Percentiles rank a stretch among this genome's conserved stretches.
phyloP scores from a whole-genome alignment of 2,113 vertebrate species.

The Alligator mississippiensis region DNA sequence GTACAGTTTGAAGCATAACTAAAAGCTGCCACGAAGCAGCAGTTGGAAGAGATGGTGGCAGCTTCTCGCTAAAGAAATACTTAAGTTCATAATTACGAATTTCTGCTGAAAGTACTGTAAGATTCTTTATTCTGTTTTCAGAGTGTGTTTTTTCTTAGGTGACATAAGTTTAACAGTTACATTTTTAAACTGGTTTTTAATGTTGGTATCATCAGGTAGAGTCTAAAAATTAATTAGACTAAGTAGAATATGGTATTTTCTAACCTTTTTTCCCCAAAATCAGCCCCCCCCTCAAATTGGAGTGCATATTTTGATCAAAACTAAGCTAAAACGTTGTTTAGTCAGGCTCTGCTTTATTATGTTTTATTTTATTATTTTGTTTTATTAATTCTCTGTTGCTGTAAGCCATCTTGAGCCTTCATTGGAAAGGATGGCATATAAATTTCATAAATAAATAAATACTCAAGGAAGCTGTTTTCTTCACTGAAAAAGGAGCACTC shows the following conservation, averaged over 20 bases:
- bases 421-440: too few relatives aligned
- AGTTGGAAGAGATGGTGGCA: conserved; percentile 41
- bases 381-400: too few relatives aligned
- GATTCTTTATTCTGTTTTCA: conserved; percentile 23
- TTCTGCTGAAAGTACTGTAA: neutral
- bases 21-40: conserved; percentile 57
- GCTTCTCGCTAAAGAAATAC: conserved; percentile 46
- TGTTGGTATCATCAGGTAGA: neutral
- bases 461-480: too few relatives aligned
- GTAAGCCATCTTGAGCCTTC: too few relatives aligned
- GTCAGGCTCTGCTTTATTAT: too few relatives aligned
- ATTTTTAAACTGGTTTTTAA: neutral
- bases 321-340: too few relatives aligned
- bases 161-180: neutral
- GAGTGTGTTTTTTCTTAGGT: neutral
- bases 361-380: too few relatives aligned
- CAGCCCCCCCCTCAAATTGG: too few relatives aligned
- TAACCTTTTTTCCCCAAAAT: too few relatives aligned
- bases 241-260: neutral
- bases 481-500: too few relatives aligned
- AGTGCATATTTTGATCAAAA: too few relatives aligned
- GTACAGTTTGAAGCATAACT: conserved; percentile 45
- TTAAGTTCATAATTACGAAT: neutral
- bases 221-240: neutral
- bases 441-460: too few relatives aligned